phyloP scores from a whole-genome alignment of 2,113 vertebrate genomes.

The Anarhynchus alexandrinus region DNA sequence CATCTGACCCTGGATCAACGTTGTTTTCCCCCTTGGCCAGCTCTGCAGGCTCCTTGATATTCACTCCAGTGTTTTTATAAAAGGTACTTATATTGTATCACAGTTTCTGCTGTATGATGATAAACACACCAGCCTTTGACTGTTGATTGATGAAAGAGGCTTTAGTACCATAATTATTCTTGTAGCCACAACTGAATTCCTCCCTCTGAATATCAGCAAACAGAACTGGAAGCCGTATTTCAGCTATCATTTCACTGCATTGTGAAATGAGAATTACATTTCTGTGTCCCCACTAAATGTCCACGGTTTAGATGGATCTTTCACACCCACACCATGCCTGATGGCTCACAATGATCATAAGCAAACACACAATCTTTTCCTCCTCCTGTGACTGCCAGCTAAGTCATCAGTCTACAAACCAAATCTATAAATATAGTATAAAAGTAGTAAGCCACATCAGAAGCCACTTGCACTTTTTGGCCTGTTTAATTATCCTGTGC shows the following conservation, averaged over 20 bases:
- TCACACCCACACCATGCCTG: background rate
- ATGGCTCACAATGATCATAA: background rate
- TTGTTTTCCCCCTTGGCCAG: background rate
- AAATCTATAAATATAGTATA: background rate
- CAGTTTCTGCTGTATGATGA: background rate
- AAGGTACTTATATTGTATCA: background rate
- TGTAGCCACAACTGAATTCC: background rate
- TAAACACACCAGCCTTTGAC: background rate
- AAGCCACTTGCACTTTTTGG: background rate
- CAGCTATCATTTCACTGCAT: background rate
- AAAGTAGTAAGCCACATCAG: background rate
- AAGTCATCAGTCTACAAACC: background rate
- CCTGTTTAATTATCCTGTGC: background rate
- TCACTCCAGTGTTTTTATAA: background rate
- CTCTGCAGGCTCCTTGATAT: background rate
- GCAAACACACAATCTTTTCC: background rate
- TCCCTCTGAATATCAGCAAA: background rate
- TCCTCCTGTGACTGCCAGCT: background rate
- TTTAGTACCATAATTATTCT: background rate
- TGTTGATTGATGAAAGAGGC: background rate
- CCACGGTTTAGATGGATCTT: background rate
- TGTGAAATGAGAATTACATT: background rate
- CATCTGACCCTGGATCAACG: background rate
- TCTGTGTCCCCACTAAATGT: rapidly evolving
- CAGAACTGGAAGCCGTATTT: background rate